Conservation (phyloP, 2,797 vertebrate species). For the Acestrorhynchus altus region DNA sequence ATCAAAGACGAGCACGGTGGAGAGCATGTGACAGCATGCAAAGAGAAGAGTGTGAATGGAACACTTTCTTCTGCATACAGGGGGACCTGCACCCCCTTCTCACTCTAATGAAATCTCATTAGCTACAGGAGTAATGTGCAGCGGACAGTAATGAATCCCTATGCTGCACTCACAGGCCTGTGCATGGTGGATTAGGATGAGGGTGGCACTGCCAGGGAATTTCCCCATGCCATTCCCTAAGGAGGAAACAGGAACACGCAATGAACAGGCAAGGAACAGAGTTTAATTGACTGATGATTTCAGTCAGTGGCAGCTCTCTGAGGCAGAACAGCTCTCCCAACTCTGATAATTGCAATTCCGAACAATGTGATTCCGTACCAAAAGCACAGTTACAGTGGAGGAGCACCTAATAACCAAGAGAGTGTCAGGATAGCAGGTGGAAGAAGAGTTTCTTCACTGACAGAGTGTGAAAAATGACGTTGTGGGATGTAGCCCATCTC, state of each 20-base stretch:
- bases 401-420: slow-evolving; percentile 2
- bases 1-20: slow-evolving; percentile 44
- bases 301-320: slow-evolving; percentile 1
- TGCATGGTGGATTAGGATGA: slow-evolving; percentile 26
- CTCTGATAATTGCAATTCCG: slow-evolving; percentile 19
- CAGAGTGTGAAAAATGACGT: neutral
- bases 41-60: slow-evolving; percentile 41
- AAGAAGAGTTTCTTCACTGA: neutral
- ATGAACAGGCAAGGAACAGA: slow-evolving; percentile 17
- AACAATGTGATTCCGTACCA: neutral
- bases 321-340: neutral
- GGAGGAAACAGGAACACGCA: neutral
- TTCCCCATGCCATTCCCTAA: slow-evolving; percentile 12
- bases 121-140: slow-evolving; percentile 48
- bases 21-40: slow-evolving; percentile 42
- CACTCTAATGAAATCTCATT: slow-evolving; percentile 62
- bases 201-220: slow-evolving; percentile 29
- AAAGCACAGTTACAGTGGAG: neutral
- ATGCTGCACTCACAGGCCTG: slow-evolving; percentile 23
- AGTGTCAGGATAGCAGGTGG: slow-evolving; percentile 1
- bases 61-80: slow-evolving; percentile 22
- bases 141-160: slow-evolving; percentile 41
- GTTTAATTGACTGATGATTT: slow-evolving; percentile 46
- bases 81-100: slow-evolving; percentile 26
- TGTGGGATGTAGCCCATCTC: slow-evolving; percentile 9